A percentile compares a stretch with the other conserved stretches of the same genome.
phyloP scores from a whole-genome alignment of 2,888 invertebrate species.

The Dilophus febrilis region DNA sequence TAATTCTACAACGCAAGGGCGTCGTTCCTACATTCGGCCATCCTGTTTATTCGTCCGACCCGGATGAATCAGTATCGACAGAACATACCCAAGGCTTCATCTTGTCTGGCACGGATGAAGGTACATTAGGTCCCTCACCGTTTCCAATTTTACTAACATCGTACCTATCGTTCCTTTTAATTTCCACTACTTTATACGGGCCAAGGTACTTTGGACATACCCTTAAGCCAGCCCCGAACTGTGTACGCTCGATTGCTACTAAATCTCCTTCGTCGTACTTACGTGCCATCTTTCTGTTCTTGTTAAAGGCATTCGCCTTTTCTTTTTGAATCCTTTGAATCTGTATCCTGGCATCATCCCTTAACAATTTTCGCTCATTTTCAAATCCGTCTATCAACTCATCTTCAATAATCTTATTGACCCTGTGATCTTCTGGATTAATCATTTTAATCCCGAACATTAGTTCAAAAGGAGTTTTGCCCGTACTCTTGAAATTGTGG shows the following conservation, averaged over 20 bases:
- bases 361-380: neutral
- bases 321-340: too few species aligned
- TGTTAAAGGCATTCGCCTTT: neutral
- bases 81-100: too few species aligned
- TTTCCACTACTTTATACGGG: neutral
- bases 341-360: neutral
- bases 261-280: neutral
- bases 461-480: conserved; percentile 2
- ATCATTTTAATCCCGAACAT: neutral
- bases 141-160: too few species aligned
- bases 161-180: neutral
- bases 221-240: neutral
- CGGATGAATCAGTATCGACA: too few species aligned
- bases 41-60: too few species aligned
- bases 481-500: neutral
- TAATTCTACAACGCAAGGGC: too few species aligned
- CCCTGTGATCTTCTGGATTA: neutral
- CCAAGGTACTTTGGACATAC: neutral
- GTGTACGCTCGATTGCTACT: neutral
- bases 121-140: too few species aligned
- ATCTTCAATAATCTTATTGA: neutral
- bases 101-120: too few species aligned
- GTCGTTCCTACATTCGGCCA: too few species aligned
- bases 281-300: neutral
- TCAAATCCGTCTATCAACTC: neutral